phyloP scores from a whole-genome alignment of 2,113 vertebrate genomes.

The Ailurus styani region DNA sequence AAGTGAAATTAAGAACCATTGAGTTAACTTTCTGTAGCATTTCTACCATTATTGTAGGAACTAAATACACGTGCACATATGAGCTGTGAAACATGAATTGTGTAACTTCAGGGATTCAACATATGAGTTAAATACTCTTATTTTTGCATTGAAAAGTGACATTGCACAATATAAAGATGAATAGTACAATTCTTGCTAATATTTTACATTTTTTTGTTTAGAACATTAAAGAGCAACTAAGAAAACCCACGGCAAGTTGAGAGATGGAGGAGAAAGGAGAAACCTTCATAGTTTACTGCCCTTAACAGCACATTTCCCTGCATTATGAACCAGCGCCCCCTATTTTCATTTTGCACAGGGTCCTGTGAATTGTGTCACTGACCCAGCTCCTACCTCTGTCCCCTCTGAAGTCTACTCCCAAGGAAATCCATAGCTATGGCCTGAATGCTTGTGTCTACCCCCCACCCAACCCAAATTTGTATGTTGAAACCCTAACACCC shows the following conservation, averaged over 20 bases:
- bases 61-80: background rate
- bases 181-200: background rate
- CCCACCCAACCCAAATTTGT: no score
- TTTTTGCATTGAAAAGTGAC: background rate
- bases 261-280: background rate
- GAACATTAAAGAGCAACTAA: background rate
- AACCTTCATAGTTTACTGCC: background rate
- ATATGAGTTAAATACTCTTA: background rate
- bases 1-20: background rate
- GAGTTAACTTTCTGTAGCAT: background rate
- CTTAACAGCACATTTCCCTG: background rate
- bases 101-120: background rate
- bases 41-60: background rate
- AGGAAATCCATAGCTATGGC: background rate
- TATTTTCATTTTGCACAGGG: background rate
- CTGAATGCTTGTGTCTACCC: background rate
- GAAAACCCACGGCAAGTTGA: background rate
- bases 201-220: background rate
- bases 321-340: accelerated
- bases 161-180: background rate
- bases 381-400: background rate
- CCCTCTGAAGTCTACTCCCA: background rate
- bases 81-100: background rate
- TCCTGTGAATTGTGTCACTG: background rate
- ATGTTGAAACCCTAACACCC: background rate